Evolutionary conservation across 1,140 invertebrate species (phyloP).

Genomic region (Pogonus chalceus): DNA sequence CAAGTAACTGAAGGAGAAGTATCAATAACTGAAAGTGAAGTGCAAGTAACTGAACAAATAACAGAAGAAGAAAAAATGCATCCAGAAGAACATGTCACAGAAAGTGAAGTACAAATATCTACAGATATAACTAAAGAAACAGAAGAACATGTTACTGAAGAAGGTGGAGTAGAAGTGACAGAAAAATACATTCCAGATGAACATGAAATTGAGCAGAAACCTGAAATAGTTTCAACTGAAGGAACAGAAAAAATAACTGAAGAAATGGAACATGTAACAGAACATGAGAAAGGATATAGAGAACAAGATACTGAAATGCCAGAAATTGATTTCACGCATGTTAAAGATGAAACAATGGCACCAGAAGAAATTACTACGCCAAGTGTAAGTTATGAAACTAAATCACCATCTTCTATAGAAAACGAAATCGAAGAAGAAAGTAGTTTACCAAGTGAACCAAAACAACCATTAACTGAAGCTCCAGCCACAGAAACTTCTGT

Average conservation of each 20-base stretch:
- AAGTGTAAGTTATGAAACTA: no score
- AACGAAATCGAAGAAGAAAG: no score
- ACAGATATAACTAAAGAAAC: constrained; percentile 12
- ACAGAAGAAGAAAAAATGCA: constrained; percentile 15
- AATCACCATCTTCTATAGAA: no score
- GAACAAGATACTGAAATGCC: no score
- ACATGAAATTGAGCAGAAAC: constrained; percentile 13
- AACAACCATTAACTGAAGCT: background rate
- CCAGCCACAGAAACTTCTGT: background rate
- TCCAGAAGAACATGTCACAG: constrained; percentile 8
- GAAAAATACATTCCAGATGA: constrained; percentile 19
- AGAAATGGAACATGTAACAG: background rate
- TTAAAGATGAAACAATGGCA: no score
- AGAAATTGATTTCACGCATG: no score
- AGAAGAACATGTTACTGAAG: constrained; percentile 17
- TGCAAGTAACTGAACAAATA: constrained; percentile 1
- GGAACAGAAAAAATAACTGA: constrained; percentile 10
- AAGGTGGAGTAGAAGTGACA: constrained; percentile 9
- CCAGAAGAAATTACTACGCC: no score
- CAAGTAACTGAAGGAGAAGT: background rate
- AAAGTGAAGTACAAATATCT: background rate
- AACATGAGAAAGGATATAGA: background rate
- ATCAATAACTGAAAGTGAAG: constrained; percentile 13
- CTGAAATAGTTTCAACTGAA: constrained; percentile 2
- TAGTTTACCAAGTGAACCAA: no score